Base-by-base conservation (phyloP, 2,113 vertebrate species). In the Numida meleagris region DNA sequence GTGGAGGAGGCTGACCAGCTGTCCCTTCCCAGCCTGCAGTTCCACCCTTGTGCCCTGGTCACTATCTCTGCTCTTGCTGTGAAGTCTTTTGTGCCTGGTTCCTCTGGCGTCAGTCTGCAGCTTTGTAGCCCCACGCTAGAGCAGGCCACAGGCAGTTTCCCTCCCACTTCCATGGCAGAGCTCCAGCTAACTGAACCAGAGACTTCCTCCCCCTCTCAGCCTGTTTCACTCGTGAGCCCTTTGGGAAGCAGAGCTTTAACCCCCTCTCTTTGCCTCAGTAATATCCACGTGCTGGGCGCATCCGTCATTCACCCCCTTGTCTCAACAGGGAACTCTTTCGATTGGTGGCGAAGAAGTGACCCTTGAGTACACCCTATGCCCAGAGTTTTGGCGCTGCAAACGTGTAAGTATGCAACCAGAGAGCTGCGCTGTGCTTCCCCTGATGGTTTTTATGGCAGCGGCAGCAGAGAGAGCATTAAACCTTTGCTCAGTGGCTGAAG, bases 241-340 rank as follows among this genome's bases (percentile, higher is more conserved):
- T 72, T 88, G 88, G 76, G 91, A 94, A n/a, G n/a, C 94, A 96
- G 94, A 96, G 74, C 81, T 63, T 92, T 90, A 93, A 94, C 78
- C 74, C 74, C 92, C 81, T 82, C 77, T 89, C 89, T 86, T 95
- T 80, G 92, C 93, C 90, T 93, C 68, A 61, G 8, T 63, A 82
- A 51, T 43, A 78, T 46, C 50, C 0, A 0, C 67, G 68, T 83
- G 50, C 88, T 96, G 70, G 92, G 76, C 82, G 75, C 33, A 2
- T 94, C 95, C 20, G 97, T 97, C 86, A 74, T 75, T 90, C 87
- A 29, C 95, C 63, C 94, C 93, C 94, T 97, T 97, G 94, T 97
- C 96, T 98, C 98, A 96, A 90, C 98, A 99, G 99, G 99, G 99
- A 84, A 98, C 98, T 95, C 97, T 99, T 94, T 98, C 98, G 85